Evolutionary conservation across 2,113 vertebrate genomes (phyloP).

Genomic region (Apistogramma diplotaenia): DNA sequence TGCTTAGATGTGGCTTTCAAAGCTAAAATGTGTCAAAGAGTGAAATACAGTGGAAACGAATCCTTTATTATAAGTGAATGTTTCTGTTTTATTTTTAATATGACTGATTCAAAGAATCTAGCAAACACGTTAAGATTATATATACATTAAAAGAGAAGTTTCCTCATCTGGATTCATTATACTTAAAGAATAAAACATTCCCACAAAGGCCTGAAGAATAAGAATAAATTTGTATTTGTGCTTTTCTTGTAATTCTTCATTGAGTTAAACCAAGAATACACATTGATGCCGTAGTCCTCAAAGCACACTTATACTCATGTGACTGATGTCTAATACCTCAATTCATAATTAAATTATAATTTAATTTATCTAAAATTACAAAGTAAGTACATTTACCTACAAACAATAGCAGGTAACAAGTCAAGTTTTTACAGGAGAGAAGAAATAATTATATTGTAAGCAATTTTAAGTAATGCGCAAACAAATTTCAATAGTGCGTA

Average conservation of each 20-base stretch:
- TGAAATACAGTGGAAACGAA: background rate
- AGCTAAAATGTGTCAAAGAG: background rate
- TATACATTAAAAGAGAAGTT: background rate
- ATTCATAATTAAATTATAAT: no score
- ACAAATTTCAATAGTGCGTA: no score
- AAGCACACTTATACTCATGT: no score
- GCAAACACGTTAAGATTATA: background rate
- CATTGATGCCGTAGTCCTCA: no score
- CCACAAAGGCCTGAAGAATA: accelerated
- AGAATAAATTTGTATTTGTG: background rate
- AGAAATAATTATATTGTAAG: no score
- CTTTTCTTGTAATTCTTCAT: no score
- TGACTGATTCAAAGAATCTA: background rate
- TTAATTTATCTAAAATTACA: no score
- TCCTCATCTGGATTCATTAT: background rate
- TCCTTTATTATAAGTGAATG: background rate
- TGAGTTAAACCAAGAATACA: background rate
- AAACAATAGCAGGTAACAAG: no score
- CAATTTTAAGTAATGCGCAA: no score
- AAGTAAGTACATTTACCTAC: no score
- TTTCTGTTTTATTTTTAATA: background rate
- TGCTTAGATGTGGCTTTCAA: constrained; percentile 20
- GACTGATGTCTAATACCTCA: no score
- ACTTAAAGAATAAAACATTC: background rate
- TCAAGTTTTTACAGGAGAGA: no score